phyloP scores from a whole-genome alignment of 2,888 invertebrate species.

The Polydrusus tereticollis region DNA sequence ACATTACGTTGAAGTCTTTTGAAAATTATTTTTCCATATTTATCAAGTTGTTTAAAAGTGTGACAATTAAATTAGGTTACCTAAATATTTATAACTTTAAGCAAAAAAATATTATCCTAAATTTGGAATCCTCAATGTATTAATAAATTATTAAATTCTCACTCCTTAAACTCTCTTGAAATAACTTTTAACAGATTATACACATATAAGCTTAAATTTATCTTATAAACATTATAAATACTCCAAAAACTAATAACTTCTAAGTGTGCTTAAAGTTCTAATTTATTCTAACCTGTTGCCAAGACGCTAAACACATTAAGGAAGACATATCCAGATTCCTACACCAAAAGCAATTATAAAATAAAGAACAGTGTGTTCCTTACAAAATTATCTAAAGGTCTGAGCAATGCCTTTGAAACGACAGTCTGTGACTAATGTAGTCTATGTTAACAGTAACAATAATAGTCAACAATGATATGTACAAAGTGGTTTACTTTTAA shows the following conservation, averaged over 20 bases:
- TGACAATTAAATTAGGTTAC: too few species aligned
- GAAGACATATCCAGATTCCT: conserved; percentile 66
- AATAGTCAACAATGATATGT: conserved; percentile 67
- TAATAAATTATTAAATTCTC: too few species aligned
- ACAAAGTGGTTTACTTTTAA: conserved; percentile 59
- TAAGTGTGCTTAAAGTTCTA: background rate
- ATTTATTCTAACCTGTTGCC: conserved; percentile 40
- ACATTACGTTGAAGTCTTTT: too few species aligned
- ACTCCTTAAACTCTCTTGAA: too few species aligned
- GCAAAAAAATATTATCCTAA: too few species aligned
- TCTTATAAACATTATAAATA: background rate
- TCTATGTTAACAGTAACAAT: conserved; percentile 62
- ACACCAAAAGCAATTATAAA: conserved; percentile 59
- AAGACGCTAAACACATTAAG: conserved; percentile 61
- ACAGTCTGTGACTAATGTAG: conserved; percentile 61
- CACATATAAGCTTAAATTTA: background rate
- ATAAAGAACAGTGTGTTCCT: conserved; percentile 59
- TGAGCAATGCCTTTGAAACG: conserved; percentile 61
- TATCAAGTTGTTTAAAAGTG: too few species aligned
- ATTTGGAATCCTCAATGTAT: too few species aligned
- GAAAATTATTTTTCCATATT: too few species aligned
- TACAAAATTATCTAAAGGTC: conserved; percentile 57
- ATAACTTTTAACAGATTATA: background rate
- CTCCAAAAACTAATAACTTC: background rate
- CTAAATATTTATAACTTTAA: too few species aligned